Base-by-base conservation (phyloP, 2,888 invertebrate genomes). In the Pheosia tremula region DNA sequence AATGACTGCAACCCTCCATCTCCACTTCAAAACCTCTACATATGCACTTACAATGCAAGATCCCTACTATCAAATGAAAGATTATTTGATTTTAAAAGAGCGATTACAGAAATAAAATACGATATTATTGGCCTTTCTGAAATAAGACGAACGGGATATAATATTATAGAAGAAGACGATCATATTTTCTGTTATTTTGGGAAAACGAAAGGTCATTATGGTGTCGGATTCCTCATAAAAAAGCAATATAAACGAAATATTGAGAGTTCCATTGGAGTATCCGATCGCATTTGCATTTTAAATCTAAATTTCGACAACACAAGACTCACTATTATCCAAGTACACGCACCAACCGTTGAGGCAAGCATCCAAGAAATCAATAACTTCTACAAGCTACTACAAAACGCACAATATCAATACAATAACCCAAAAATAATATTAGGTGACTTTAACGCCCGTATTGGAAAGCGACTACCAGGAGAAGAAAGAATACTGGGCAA, bases 381-480 rank as follows among this genome's bases (percentile, higher is more conserved):
- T 5, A 10, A 24, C 5, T 72, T 75, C 38, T 78, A 78, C 52
- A 10, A 61, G 8, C 57, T 57, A 1, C 3, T 78, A 24, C 41
- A 64, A 37, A 54, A 37, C 59, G 71, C 74, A 5, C 59, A 59
- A 6, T 49, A 8, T 3, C 7, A 54, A n/a, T 50, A 65, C 5
- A 43, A 49, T 5, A 52, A 66, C 47, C 63, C 67, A 2, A 3
- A 72, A 0, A 4, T 72, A 7, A 41, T 72, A 0, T 70, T 75
- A 4, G 71, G 73, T 1, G 72, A 78, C 37, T 69, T 68, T 8
- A 71, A 71, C 57, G 70, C 72, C 1, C 66, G 72, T 67, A 62
- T 75, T 38, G 73, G 71, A 0, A 37, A 60, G 43, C 38, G 62
- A 1, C 55, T 55, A 58, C 4, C 7, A 8, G 57, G 61, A 13